Evolutionary conservation across 2,797 vertebrate species (phyloP).

Genomic region (Eulemur coronatus): DNA sequence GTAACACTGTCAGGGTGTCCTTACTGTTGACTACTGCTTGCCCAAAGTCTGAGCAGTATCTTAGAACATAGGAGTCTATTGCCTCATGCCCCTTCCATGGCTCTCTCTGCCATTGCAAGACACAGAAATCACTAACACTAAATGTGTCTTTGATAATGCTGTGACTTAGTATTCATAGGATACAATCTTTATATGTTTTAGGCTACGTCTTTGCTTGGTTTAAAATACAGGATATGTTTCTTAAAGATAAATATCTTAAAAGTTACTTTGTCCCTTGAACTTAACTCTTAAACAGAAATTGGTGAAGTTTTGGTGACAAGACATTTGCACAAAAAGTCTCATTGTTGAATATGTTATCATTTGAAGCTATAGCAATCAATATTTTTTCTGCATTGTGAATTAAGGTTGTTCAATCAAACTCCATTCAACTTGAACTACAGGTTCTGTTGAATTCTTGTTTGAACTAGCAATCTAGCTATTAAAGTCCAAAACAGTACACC

Average conservation of each 20-base stretch:
- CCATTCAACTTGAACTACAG: not conserved
- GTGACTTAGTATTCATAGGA: not conserved
- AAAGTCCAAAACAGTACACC: not conserved
- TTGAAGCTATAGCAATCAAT: conserved; percentile 14
- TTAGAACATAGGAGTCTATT: not conserved
- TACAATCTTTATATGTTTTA: conserved; percentile 41
- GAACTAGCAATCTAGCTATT: not conserved
- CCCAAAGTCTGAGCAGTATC: conserved; percentile 9
- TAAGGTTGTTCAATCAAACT: conserved; percentile 18
- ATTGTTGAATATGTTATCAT: conserved; percentile 11
- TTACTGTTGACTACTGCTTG: conserved; percentile 7
- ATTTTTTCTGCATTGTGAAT: conserved; percentile 7
- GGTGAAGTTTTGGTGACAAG: conserved; percentile 21
- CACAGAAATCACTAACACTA: not conserved
- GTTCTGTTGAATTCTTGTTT: conserved; percentile 46
- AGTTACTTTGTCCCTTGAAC: conserved; percentile 44
- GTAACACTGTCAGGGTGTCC: conserved; percentile 26
- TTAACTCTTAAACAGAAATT: not conserved
- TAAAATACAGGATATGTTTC: conserved; percentile 1
- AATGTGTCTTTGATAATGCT: not conserved
- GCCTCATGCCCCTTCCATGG: not conserved
- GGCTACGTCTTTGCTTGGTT: conserved; percentile 4
- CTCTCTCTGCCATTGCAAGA: not conserved
- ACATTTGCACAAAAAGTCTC: conserved; percentile 12
- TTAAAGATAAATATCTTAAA: conserved; percentile 53